Base-by-base conservation (phyloP, 2,113 vertebrate species). In the Rissa tridactyla region DNA sequence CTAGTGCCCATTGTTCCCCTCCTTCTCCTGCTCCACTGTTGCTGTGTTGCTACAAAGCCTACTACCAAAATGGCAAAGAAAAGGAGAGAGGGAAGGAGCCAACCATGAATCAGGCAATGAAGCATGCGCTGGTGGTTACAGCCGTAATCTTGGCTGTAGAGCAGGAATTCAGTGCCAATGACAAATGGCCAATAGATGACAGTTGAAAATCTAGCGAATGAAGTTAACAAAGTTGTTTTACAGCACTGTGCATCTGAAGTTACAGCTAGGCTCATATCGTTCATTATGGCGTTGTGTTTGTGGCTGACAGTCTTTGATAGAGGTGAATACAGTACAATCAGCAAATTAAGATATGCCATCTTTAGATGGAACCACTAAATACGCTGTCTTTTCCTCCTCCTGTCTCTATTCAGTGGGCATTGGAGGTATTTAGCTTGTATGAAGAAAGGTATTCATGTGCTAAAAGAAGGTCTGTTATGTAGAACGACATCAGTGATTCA, bases 161-260 rank as follows among this genome's bases (percentile, higher is more conserved):
- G 54, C 70, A 82, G 92, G 66, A 83, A 57, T 60, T 75, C 64
- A 42, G 4, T 92, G 89, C 88, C 86, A 92, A 23, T 62, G 94
- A 87, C 86, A 96, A 96, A 94, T 89, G 93, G 44, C 92, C 15
- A n/a, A 46, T 71, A 82, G 69, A 61, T 79, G 83, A 71, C 83
- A 94, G 81, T 38, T 96, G 77, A 96, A 93, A 96, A 95, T 88
- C 61, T 55, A 96, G 42, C 61, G 77, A 96, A 73, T 51, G 60
- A 84, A 94, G 82, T 79, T 93, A 57, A 64, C 34, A 36, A 94
- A 94, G 86, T 68, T 97, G 77, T 46, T 95, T 92, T 79, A 72
- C 69, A 79, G 75, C 76, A 88, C 34, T 64, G 65, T 89, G 58
- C 71, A 79, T 85, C 92, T 88, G 51, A 38, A 64, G 52, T 73